Conservation (phyloP, 1,140 invertebrate genomes). For the Drosophila murphyi region DNA sequence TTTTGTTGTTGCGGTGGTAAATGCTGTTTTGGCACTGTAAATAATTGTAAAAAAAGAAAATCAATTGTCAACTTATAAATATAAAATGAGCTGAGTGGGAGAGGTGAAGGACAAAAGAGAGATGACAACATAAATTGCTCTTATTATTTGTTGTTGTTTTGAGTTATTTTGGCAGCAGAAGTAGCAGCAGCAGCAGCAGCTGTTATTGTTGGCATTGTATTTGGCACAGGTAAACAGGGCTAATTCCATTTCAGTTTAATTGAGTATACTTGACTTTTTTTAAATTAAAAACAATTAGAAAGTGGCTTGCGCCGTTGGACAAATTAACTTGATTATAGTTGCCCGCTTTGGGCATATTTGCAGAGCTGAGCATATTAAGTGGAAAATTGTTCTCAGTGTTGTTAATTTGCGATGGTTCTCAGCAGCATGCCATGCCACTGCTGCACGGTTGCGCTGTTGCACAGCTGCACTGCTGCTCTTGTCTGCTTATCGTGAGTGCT, state of each 20-base stretch:
- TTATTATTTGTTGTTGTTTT: constrained; percentile 17
- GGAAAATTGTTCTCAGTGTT: constrained; percentile 1
- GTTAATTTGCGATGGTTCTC: background rate
- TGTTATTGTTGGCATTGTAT: too few species aligned
- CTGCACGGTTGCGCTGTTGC: constrained; percentile 12
- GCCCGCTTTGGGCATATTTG: background rate
- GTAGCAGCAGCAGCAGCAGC: too few species aligned
- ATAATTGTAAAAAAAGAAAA: constrained; percentile 50
- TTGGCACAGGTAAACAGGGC: too few species aligned
- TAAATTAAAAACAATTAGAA: too few species aligned
- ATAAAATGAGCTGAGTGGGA: constrained; percentile 37
- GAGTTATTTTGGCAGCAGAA: too few species aligned
- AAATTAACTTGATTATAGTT: too few species aligned
- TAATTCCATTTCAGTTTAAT: too few species aligned
- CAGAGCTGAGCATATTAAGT: background rate
- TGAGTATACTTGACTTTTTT: too few species aligned
- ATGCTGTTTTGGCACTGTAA: constrained; percentile 44
- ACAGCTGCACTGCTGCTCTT: constrained; percentile 53
- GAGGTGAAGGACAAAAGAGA: background rate
- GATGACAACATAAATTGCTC: background rate
- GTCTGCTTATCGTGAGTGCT: constrained; percentile 73
- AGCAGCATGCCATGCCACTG: background rate
- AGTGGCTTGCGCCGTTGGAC: too few species aligned
- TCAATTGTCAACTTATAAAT: constrained; percentile 63
- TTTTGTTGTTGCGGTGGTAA: constrained; percentile 20